These are phyloP conservation scores for Geotrupes spiniger DNA, from an alignment of 2,888 invertebrate species.

Conservation along the genomic window DNA sequence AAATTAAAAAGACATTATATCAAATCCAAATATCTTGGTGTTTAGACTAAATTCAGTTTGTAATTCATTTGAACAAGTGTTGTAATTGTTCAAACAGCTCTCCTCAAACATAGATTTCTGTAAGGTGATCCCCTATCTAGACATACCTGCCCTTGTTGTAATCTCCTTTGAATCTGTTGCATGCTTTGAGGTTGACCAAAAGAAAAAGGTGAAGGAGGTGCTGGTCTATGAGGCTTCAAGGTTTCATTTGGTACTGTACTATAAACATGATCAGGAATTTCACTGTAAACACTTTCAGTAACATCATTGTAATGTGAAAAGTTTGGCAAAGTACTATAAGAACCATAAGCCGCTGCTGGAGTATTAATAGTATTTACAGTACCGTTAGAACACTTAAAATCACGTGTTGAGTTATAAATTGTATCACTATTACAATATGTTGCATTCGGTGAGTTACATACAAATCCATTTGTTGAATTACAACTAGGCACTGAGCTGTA, in stretches of 20 bases:
- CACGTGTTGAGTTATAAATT: constrained; percentile 9
- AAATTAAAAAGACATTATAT: too few relatives aligned
- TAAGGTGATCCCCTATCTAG: constrained; percentile 40
- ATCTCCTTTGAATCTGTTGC: constrained; percentile 49
- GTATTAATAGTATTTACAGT: not conserved
- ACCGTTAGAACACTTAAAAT: not conserved
- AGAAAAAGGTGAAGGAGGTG: constrained; percentile 45
- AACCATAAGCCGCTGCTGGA: constrained; percentile 11
- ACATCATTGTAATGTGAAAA: constrained; percentile 38
- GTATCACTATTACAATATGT: constrained; percentile 6
- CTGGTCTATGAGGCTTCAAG: constrained; percentile 48
- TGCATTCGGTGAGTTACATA: constrained; percentile 5
- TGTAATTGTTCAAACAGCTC: too few relatives aligned
- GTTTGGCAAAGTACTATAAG: constrained; percentile 24
- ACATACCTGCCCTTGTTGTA: constrained; percentile 46
- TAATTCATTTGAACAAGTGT: too few relatives aligned
- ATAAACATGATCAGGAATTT: constrained; percentile 48
- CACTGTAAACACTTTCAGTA: constrained; percentile 41
- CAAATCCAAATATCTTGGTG: too few relatives aligned
- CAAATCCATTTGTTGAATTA: constrained; percentile 6
- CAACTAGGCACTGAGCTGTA: constrained; percentile 2
- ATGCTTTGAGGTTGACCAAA: constrained; percentile 45
- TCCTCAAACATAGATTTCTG: too few relatives aligned
- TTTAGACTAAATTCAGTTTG: too few relatives aligned
- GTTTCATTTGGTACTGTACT: constrained; percentile 44